Conservation (phyloP, 2,113 vertebrate species). For the Neolamprologus devosi region DNA sequence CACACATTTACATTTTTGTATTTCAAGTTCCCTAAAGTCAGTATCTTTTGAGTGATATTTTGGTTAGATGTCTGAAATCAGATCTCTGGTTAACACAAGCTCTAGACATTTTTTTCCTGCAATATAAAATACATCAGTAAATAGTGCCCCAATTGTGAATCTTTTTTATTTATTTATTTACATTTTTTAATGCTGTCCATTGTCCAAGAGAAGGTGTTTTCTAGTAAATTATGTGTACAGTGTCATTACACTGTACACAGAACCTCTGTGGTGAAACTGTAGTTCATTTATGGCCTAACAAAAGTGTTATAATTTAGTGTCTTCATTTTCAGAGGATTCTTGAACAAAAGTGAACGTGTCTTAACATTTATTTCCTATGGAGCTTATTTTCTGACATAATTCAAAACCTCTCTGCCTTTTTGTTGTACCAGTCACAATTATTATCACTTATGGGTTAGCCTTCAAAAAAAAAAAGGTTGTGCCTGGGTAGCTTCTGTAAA, state of each 20-base stretch:
- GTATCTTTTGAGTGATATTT: not conserved
- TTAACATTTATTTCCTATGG: not conserved
- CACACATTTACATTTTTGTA: not conserved
- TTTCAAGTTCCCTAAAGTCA: not conserved
- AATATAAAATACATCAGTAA: not conserved
- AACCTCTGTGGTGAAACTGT: not conserved
- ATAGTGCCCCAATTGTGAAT: not conserved
- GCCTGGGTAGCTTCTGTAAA: not conserved
- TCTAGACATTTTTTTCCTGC: not conserved
- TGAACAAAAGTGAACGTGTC: not conserved
- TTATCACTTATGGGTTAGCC: fast-evolving
- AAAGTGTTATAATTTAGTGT: not conserved
- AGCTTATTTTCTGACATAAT: not conserved
- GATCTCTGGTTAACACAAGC: not conserved
- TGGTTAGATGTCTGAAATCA: not conserved
- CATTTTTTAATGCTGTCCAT: not conserved
- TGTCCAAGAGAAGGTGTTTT: not conserved
- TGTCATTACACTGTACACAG: not conserved
- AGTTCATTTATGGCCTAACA: not conserved
- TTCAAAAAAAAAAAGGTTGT: not conserved
- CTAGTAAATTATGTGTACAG: not conserved
- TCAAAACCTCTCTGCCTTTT: not conserved
- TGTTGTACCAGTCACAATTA: not conserved
- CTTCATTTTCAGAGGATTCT: not conserved
- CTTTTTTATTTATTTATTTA: not conserved